Evolutionary conservation across 2,797 vertebrate species (phyloP), one percentile per base, ranked within the genome.

Genomic region (Alfaro cultratus): DNA sequence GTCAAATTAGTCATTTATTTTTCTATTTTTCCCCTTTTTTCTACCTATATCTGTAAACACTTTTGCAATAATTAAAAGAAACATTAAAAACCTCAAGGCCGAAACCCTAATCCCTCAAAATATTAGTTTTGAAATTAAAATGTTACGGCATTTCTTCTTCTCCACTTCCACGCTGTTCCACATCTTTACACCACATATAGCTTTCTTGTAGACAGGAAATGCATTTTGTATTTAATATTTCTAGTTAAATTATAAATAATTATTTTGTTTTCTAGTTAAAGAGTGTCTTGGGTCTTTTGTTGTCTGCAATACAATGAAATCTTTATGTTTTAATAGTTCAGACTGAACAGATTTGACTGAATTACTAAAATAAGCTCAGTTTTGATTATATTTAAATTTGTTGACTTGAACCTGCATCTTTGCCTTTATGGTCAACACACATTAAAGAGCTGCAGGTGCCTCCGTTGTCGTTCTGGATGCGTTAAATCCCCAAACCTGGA

Each of bases 401-500:
- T 29, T 29, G 26, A 45, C 23, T 18, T 71, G 23, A 23, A n/a
- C 26, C 2, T n/a, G 41, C 45, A 8, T 12, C 45, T 45, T 71
- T 71, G 1, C 26, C 41, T 45, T 16, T 3, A 45, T 29, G 68
- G 5, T n/a, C 26, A 26, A 10, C 41, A 29, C 73, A 0, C 82
- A 4, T 46, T 62, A 49, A 49, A 75, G 73, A 81, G 36, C 79
- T 74, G 75, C 83, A 85, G 68, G 67, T 21, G 77, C 67, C 60
- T 88, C 74, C 46, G 11, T 74, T 49, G 26, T 67, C 75, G 31
- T 62, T 57, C 39, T 75, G 76, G 76, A 70, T 10, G 75, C 36
- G 72, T 86, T 74, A 74, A 84, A 87, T 84, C 84, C 81, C 60
- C 76, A 74, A 77, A 83, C 73, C 82, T 91, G 90, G 87, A 87